These are phyloP conservation scores for Ceramica pisi DNA, from an alignment of 2,888 invertebrate species.

Conservation along the genomic window DNA sequence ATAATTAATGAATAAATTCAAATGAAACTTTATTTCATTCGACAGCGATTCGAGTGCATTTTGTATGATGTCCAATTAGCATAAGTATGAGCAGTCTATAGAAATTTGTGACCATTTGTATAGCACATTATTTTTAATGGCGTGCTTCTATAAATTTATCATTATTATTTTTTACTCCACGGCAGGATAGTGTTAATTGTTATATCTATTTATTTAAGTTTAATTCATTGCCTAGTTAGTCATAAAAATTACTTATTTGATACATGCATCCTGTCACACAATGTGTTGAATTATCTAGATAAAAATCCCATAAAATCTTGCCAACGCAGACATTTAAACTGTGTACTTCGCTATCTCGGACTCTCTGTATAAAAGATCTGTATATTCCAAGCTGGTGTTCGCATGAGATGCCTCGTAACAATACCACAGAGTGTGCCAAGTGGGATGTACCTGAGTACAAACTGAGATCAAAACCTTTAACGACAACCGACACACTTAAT, in stretches of 20 bases:
- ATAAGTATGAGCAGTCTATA: neutral
- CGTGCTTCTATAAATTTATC: neutral
- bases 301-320: constrained; percentile 65
- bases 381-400: constrained; percentile 73
- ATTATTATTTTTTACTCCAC: constrained; percentile 56
- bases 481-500: constrained; percentile 80
- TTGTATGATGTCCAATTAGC: neutral
- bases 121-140: neutral
- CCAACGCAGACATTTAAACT: constrained; percentile 69
- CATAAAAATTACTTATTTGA: constrained; percentile 77
- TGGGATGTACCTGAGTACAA: constrained; percentile 87
- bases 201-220: constrained; percentile 67
- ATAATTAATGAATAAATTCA: neutral
- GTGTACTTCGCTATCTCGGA: constrained; percentile 73
- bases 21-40: neutral
- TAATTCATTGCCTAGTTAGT: constrained; percentile 69
- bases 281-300: constrained; percentile 78
- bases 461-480: constrained; percentile 79
- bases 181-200: constrained; percentile 52
- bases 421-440: constrained; percentile 90
- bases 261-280: constrained; percentile 91
- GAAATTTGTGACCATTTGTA: neutral
- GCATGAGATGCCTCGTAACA: constrained; percentile 76
- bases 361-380: constrained; percentile 66
- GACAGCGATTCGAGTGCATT: neutral